Evolutionary conservation across 2,797 vertebrate genomes (phyloP).

Genomic region (Hapalemur alaotrensis): DNA sequence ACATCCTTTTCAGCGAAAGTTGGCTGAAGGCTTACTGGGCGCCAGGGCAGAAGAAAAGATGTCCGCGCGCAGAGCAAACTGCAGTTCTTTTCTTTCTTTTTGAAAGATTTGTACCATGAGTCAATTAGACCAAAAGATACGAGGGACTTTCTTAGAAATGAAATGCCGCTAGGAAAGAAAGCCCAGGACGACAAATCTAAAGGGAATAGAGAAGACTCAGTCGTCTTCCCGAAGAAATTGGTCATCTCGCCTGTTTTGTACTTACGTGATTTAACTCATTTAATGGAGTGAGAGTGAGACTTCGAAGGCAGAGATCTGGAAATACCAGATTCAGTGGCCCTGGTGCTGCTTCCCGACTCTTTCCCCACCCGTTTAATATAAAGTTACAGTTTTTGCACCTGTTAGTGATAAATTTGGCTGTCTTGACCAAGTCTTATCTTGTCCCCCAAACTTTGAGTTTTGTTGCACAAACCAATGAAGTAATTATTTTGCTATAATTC

Average conservation of each 20-base stretch:
- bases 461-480: not conserved
- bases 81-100: constrained; percentile 25
- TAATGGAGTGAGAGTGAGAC: not conserved
- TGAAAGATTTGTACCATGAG: constrained; percentile 49
- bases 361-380: not conserved
- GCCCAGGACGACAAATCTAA: not conserved
- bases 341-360: not conserved
- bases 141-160: not conserved
- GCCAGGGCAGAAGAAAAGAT: constrained; percentile 40
- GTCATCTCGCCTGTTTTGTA: not conserved
- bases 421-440: not conserved
- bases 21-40: constrained; percentile 60
- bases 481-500: not conserved
- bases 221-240: not conserved
- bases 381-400: not conserved
- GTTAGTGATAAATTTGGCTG: not conserved
- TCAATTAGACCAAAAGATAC: constrained; percentile 43
- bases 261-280: not conserved
- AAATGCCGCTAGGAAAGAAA: constrained; percentile 52
- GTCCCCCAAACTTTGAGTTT: constrained; percentile 12
- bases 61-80: constrained; percentile 7
- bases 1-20: constrained; percentile 71
- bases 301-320: not conserved
- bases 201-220: not conserved
- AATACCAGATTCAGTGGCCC: not conserved